Percentiles rank a stretch among this genome's conserved stretches.
phyloP scores from a whole-genome alignment of 2,113 vertebrate species.

The Furnarius figulus region DNA sequence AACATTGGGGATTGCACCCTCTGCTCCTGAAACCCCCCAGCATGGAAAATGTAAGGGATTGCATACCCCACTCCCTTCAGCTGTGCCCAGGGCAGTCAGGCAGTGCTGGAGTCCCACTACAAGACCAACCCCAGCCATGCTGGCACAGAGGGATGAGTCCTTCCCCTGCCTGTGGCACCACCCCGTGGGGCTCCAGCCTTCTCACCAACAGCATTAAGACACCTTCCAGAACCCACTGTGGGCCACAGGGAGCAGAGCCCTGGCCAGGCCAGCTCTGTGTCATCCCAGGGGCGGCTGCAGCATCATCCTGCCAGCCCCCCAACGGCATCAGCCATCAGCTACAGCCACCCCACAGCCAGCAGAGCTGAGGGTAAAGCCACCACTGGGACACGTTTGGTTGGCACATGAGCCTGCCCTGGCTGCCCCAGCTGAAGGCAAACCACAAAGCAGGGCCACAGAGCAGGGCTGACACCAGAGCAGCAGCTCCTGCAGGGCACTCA shows the following conservation, averaged over 20 bases:
- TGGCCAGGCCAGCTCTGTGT: rapidly evolving
- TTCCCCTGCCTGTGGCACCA: background rate
- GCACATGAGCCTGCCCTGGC: background rate
- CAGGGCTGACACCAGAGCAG: background rate
- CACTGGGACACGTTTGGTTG: rapidly evolving
- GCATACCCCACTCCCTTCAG: background rate
- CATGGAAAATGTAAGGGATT: no score
- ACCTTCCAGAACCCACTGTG: no score
- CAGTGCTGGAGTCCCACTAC: rapidly evolving
- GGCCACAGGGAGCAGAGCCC: background rate
- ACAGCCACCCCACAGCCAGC: background rate
- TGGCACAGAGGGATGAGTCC: rapidly evolving
- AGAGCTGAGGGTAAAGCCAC: background rate
- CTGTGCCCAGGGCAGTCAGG: background rate
- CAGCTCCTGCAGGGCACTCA: rapidly evolving
- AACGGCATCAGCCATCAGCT: background rate
- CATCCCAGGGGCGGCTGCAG: background rate
- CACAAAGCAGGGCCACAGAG: rapidly evolving
- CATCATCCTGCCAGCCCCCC: background rate
- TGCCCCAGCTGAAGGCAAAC: background rate
- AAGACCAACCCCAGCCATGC: rapidly evolving
- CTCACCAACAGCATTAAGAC: background rate
- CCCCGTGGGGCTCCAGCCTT: rapidly evolving
- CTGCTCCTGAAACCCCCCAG: background rate
- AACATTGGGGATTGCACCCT: no score